phyloP scores from a whole-genome alignment of 2,888 invertebrate genomes.

The Pachydiplax longipennis region DNA sequence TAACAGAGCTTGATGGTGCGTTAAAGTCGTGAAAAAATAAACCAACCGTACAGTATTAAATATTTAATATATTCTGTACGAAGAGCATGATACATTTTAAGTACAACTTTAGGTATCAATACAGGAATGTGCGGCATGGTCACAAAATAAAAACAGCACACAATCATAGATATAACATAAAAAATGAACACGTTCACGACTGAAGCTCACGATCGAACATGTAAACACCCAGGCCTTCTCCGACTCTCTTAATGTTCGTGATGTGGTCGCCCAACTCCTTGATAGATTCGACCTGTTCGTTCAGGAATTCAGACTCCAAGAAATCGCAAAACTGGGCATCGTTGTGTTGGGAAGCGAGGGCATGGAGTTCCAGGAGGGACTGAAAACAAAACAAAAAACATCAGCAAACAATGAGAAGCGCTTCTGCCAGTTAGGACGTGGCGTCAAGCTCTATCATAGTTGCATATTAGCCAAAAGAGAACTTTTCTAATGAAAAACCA shows the following conservation, averaged over 20 bases:
- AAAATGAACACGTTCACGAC: conserved; percentile 19
- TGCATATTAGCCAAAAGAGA: not conserved
- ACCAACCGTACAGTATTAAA: not conserved
- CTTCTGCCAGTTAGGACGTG: not conserved
- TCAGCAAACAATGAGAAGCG: not conserved
- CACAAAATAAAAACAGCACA: not conserved
- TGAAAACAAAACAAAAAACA: conserved; percentile 55
- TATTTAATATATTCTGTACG: not conserved
- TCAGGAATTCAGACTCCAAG: conserved; percentile 73
- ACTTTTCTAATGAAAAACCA: not conserved
- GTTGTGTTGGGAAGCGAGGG: conserved; percentile 67
- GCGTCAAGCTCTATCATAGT: not conserved
- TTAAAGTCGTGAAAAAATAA: not conserved
- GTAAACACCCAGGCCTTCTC: conserved; percentile 69
- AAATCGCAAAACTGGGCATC: conserved; percentile 79
- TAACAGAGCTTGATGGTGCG: too few species aligned
- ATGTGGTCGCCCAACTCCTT: conserved; percentile 75
- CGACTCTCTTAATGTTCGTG: conserved; percentile 74
- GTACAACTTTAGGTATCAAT: not conserved
- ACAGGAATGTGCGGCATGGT: not conserved
- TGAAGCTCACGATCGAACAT: conserved; percentile 67
- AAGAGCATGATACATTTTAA: not conserved
- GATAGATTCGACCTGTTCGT: conserved; percentile 75
- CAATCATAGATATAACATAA: not conserved
- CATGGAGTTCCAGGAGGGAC: conserved; percentile 73